phyloP scores from a whole-genome alignment of 2,797 vertebrate species.

The Melanogrammus aeglefinus region DNA sequence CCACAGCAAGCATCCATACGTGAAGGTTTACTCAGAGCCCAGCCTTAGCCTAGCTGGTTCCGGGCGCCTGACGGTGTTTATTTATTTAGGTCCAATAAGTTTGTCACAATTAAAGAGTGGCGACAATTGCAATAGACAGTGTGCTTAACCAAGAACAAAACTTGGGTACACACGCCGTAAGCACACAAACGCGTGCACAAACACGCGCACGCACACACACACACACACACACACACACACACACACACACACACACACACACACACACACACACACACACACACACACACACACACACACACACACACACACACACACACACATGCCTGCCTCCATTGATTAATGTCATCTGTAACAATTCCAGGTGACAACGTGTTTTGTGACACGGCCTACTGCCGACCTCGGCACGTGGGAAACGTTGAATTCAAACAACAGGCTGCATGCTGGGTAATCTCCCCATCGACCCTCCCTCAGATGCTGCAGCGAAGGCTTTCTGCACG shows the following conservation, averaged over 20 bases:
- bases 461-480: conserved; percentile 56
- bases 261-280: too few species aligned
- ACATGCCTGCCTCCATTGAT: too few species aligned
- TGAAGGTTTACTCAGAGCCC: neutral
- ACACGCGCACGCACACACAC: too few species aligned
- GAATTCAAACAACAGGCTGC: conserved; percentile 67
- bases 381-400: conserved; percentile 21
- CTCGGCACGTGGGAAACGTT: conserved; percentile 42
- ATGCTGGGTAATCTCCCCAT: conserved; percentile 40
- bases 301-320: too few species aligned
- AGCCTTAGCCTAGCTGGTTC: neutral
- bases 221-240: too few species aligned
- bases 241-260: too few species aligned
- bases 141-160: neutral
- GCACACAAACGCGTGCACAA: too few species aligned
- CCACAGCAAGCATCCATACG: neutral
- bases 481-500: conserved; percentile 57
- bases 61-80: neutral
- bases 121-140: neutral
- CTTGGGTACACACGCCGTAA: neutral
- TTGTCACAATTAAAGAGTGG: neutral
- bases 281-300: too few species aligned
- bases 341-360: too few species aligned
- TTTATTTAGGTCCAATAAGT: neutral
- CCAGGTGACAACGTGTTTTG: too few species aligned